These are phyloP conservation scores for Lasiurus borealis DNA, from an alignment of 2,113 vertebrate genomes.

Conservation along the genomic window DNA sequence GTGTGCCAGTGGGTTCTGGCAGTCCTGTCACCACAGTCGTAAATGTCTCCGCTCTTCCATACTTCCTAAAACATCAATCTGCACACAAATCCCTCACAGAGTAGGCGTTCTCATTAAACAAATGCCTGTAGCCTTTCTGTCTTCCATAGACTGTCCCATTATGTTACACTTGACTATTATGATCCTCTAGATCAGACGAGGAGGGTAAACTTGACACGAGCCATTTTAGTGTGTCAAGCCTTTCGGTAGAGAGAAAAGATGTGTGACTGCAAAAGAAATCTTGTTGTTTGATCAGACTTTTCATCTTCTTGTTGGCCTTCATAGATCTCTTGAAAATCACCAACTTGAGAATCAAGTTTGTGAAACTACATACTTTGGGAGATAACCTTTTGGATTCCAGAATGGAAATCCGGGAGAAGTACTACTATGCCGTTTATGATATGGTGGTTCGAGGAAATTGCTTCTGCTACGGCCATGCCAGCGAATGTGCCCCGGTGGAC, in stretches of 20 bases:
- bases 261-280: background rate
- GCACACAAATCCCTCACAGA: background rate
- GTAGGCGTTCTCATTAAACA: background rate
- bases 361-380: slow-evolving; percentile 95
- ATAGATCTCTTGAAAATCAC: slow-evolving; percentile 97
- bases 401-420: slow-evolving; percentile 98
- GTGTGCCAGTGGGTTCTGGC: background rate
- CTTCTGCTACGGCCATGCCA: slow-evolving; percentile 98
- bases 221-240: background rate
- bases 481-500: slow-evolving; percentile 93
- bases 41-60: background rate
- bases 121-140: background rate
- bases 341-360: slow-evolving; percentile 95
- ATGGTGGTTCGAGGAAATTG: slow-evolving; percentile 99
- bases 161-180: background rate
- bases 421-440: slow-evolving; percentile 97
- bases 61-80: background rate
- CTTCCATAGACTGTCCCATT: background rate
- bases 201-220: background rate
- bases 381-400: slow-evolving; percentile 97
- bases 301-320: slow-evolving; percentile 35
- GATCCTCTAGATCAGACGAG: background rate
- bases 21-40: background rate
- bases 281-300: slow-evolving; percentile 20
- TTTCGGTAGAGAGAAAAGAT: background rate